Evolutionary conservation across 2,888 invertebrate genomes (phyloP).

Genomic region (Cylloceria caligata): DNA sequence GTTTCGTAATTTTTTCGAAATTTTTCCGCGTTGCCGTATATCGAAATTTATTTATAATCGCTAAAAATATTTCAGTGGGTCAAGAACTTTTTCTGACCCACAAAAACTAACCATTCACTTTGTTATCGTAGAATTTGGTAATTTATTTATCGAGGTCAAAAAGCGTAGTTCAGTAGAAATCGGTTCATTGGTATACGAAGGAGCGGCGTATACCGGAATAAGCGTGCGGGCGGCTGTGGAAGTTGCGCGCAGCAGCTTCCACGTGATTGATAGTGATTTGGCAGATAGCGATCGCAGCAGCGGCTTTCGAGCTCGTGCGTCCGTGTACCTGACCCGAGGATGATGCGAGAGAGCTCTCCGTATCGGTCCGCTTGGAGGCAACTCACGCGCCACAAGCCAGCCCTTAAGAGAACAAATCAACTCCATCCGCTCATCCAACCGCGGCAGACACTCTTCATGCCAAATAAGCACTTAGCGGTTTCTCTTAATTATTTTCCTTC

Average conservation of each 20-base stretch:
- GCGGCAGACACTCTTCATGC: slow-evolving; percentile 5
- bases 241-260: slow-evolving; percentile 64
- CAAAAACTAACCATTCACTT: slow-evolving; percentile 11
- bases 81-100: slow-evolving; percentile 8
- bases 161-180: slow-evolving; percentile 71
- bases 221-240: slow-evolving; percentile 72
- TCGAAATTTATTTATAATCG: background rate
- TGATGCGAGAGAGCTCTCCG: slow-evolving; percentile 30
- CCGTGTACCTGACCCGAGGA: slow-evolving; percentile 75
- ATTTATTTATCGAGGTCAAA: slow-evolving; percentile 78
- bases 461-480: slow-evolving; percentile 60
- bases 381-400: slow-evolving; percentile 57
- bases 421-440: slow-evolving; percentile 37
- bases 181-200: slow-evolving; percentile 34
- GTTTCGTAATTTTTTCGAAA: background rate
- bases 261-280: slow-evolving; percentile 82
- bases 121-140: slow-evolving; percentile 22
- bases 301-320: slow-evolving; percentile 53
- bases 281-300: slow-evolving; percentile 79
- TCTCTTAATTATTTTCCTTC: slow-evolving; percentile 60
- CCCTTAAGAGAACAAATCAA: slow-evolving; percentile 53
- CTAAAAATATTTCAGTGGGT: slow-evolving; percentile 1
- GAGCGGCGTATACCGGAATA: slow-evolving; percentile 39
- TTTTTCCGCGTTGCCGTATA: background rate
- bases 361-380: slow-evolving; percentile 55